Evolutionary conservation across 2,888 invertebrate genomes (phyloP), one percentile per base, ranked within the genome.

Genomic region (Acanthoscelides obtectus): DNA sequence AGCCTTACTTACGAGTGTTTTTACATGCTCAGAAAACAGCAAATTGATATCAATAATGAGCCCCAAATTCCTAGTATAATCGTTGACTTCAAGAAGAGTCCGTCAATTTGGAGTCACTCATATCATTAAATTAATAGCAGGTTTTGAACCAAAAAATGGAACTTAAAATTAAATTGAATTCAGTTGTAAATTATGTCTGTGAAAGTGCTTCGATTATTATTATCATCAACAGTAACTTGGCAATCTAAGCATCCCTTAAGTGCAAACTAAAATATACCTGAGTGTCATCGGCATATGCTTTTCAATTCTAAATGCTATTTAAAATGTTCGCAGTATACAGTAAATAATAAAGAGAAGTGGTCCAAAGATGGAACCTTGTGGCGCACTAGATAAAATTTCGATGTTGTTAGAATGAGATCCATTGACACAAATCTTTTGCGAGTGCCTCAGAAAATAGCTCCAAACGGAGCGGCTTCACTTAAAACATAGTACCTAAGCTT

Each of bases 351-450:
- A 67, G 4, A 70, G 22, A 0, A 70, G 6, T 6, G 70, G 70
- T 67, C 70, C 70, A 21, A 70, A 45, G n/a, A 70, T 21, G 21
- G 70, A 70, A 17, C 70, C 70, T 67, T 70, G 70, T 2, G 70
- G 70, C n/a, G 6, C 25, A 5, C 25, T 6, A 5, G 25, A 25
- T 25, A 25, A 25, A 5, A 25, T 25, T 5, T 25, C 25, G 6
- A 19, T n/a, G 27, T 12, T 20, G 20, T 19, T 2, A 20, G 17
- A 0, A 27, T 25, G 0, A 12, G 20, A 22, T 3, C 20, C n/a
- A 70, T 19, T 22, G 12, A 20, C 8, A 67, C 25, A 25, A 20
- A 12, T 67, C 66, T 25, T 20, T 67, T 1, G 20, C 67, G 66
- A 22, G 66, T 22, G 27, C 17, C 12, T 27, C 66, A 22, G 19